phyloP scores from a whole-genome alignment of 1,140 invertebrate genomes.

The Trachymyrmex septentrionalis region DNA sequence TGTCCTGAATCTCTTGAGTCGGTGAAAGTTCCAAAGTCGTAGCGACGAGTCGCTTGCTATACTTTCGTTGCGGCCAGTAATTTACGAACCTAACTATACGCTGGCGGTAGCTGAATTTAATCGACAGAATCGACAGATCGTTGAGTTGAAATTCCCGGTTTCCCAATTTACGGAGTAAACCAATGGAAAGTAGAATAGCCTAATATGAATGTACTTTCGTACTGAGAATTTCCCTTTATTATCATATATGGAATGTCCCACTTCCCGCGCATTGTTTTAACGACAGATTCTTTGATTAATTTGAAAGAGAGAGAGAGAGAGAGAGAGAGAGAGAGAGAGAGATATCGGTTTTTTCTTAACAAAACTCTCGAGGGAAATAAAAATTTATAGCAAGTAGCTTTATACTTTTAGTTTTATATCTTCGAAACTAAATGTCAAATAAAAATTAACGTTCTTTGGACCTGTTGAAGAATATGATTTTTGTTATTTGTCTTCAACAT shows the following conservation, averaged over 20 bases:
- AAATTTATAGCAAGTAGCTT: not conserved
- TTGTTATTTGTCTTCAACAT: not conserved
- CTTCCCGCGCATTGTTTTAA: slow-evolving; percentile 40
- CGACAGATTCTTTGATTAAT: slow-evolving; percentile 31
- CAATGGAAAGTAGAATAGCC: slow-evolving; percentile 8
- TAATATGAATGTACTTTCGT: slow-evolving; percentile 32
- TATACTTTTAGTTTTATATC: not conserved
- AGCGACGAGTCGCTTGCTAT: slow-evolving; percentile 38
- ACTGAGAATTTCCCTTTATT: slow-evolving; percentile 33
- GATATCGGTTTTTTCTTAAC: not conserved
- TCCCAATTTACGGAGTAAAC: slow-evolving; percentile 4
- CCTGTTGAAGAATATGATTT: not conserved
- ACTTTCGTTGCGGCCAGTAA: slow-evolving; percentile 35
- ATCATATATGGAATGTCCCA: slow-evolving; percentile 37
- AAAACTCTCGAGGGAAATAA: not conserved
- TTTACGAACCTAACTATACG: not conserved
- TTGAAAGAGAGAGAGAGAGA: not conserved
- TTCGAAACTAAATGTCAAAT: not conserved
- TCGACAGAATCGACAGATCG: not conserved
- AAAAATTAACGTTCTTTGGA: not conserved
- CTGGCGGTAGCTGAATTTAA: not conserved
- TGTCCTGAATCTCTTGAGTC: slow-evolving; percentile 28
- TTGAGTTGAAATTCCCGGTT: not conserved
- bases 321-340: no score
- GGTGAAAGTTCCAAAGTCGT: slow-evolving; percentile 58